Evolutionary conservation across 2,888 invertebrate genomes (phyloP).

Genomic region (Cryptophagus acutangulus): DNA sequence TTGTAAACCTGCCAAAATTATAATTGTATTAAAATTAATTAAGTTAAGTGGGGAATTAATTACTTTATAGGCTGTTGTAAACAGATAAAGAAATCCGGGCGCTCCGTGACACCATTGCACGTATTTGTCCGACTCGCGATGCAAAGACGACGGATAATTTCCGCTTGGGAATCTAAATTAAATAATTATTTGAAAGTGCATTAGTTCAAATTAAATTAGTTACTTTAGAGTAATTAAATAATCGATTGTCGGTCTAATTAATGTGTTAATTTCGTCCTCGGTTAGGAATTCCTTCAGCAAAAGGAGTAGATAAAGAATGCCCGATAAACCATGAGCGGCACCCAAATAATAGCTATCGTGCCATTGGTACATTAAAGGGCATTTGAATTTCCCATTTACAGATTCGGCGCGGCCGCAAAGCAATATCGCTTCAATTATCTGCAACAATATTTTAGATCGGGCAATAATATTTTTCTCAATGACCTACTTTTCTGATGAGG

Average conservation of each 20-base stretch:
- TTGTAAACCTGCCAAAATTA: constrained; percentile 3
- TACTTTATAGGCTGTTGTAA: constrained; percentile 64
- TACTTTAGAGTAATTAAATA: constrained; percentile 55
- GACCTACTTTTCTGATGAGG: constrained; percentile 55
- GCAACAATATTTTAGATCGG: constrained; percentile 20
- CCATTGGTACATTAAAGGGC: constrained; percentile 80
- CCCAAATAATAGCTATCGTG: constrained; percentile 82
- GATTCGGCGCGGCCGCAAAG: constrained; percentile 62
- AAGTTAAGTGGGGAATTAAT: too few species aligned
- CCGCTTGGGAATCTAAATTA: constrained; percentile 53
- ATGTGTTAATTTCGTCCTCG: constrained; percentile 53
- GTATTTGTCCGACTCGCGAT: constrained; percentile 64
- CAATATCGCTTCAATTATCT: constrained; percentile 62
- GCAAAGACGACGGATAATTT: constrained; percentile 75
- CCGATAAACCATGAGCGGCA: constrained; percentile 84
- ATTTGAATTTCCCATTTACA: constrained; percentile 49
- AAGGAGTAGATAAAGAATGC: constrained; percentile 77
- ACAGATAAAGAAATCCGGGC: constrained; percentile 75
- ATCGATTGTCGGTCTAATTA: constrained; percentile 62
- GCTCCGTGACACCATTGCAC: constrained; percentile 96
- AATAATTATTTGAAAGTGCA: background rate
- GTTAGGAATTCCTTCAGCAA: constrained; percentile 61
- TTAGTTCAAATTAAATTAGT: background rate
- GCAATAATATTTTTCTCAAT: background rate
- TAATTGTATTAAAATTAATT: background rate